A percentile compares a stretch with the other conserved stretches of the same genome.
Conservation (phyloP, 2,113 vertebrate genomes). For the Nestor notabilis region DNA sequence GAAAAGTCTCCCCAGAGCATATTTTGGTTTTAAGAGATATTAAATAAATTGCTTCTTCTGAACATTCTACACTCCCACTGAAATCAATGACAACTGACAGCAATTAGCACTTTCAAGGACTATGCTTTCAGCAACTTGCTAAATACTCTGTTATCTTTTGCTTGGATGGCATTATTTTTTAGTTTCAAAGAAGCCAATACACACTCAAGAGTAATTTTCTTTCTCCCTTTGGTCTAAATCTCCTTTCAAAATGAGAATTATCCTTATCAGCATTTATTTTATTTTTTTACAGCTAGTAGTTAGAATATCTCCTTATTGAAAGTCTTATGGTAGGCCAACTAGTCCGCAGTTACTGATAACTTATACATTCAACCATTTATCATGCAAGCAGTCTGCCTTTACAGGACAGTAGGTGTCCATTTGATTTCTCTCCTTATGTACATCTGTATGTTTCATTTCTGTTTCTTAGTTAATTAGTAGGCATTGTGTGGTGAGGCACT, state of each 20-base stretch:
- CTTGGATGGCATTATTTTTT: not conserved
- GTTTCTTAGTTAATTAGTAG: not conserved
- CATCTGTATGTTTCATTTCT: slow-evolving; percentile 17
- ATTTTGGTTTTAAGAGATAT: not conserved
- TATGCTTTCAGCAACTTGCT: not conserved
- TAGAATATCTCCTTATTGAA: not conserved
- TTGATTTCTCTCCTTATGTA: slow-evolving; percentile 12
- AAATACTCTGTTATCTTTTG: not conserved
- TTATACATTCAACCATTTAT: slow-evolving; percentile 55
- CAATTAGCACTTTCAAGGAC: not conserved
- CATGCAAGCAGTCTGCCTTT: slow-evolving; percentile 34
- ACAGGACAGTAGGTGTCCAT: not conserved
- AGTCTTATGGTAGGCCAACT: not conserved
- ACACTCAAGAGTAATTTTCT: not conserved
- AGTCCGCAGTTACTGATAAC: slow-evolving; percentile 39
- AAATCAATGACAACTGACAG: not conserved
- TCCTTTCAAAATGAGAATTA: not conserved
- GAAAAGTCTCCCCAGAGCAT: not conserved
- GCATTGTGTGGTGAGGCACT: too few relatives aligned
- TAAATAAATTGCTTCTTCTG: not conserved
- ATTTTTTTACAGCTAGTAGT: not conserved
- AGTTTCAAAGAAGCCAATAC: not conserved
- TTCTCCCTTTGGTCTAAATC: not conserved
- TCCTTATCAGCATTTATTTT: not conserved
- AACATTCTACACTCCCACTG: not conserved